These are phyloP conservation scores for cattle (Bos taurus) DNA, from an alignment of 2,113 vertebrate genomes.

Conservation along the genomic window DNA sequence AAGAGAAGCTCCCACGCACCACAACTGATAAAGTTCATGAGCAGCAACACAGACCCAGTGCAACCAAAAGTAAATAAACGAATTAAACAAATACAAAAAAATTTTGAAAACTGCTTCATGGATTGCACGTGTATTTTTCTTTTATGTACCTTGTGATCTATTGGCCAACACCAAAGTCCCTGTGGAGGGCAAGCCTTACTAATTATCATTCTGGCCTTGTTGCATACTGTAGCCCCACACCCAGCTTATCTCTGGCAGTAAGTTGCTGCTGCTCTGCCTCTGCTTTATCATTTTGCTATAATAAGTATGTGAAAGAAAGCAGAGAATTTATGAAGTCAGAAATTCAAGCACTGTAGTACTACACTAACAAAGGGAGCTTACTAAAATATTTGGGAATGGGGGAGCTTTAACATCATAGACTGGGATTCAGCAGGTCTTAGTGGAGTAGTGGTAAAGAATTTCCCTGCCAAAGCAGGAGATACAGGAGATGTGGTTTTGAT, in stretches of 20 bases:
- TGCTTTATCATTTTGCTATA: not conserved
- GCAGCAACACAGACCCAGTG: fast-evolving
- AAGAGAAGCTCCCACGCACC: not conserved
- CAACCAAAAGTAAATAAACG: not conserved
- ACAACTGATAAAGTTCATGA: not conserved
- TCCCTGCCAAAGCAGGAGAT: not conserved
- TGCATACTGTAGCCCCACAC: not conserved
- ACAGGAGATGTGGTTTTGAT: not conserved
- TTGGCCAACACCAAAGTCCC: not conserved
- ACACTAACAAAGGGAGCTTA: not conserved
- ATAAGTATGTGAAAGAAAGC: not conserved
- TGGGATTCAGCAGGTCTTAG: not conserved
- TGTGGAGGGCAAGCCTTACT: not conserved
- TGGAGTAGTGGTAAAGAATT: not conserved
- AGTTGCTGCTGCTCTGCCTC: not conserved
- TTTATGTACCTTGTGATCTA: not conserved
- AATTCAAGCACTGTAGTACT: not conserved
- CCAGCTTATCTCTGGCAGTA: not conserved
- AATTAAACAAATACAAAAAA: not conserved
- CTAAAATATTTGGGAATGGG: not conserved
- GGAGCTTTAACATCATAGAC: not conserved
- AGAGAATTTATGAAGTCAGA: not conserved
- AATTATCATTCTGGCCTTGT: not conserved
- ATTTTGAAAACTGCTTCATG: not conserved
- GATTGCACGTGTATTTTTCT: not conserved